phyloP scores from a whole-genome alignment of 2,113 vertebrate genomes.

The Macaca mulatta region DNA sequence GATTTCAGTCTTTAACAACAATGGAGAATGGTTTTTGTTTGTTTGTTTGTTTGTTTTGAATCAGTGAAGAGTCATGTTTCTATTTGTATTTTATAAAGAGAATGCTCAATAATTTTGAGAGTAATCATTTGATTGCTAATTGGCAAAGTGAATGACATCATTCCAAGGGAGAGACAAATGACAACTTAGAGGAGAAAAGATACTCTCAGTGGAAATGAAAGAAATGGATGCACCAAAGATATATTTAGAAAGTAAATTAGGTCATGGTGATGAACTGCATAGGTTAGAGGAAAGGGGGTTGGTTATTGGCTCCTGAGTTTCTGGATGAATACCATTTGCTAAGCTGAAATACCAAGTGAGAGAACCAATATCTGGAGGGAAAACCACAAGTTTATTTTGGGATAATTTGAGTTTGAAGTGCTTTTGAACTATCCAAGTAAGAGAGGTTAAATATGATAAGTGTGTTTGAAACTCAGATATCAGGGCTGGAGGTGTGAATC shows the following conservation, averaged over 20 bases:
- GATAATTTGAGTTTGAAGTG: neutral
- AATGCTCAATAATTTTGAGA: neutral
- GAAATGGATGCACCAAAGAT: neutral
- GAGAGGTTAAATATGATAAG: neutral
- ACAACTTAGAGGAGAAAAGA: neutral
- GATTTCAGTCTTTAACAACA: neutral
- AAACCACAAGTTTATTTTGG: neutral
- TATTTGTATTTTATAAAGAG: constrained; percentile 3
- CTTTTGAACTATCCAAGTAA: neutral
- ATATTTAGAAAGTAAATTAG: neutral
- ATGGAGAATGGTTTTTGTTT: neutral
- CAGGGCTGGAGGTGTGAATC: neutral
- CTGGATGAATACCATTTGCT: neutral
- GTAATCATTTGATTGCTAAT: neutral
- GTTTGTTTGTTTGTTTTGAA: neutral
- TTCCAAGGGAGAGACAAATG: neutral
- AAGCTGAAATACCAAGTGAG: neutral
- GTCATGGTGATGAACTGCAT: too few relatives aligned
- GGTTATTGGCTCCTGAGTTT: neutral
- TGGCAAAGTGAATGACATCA: neutral
- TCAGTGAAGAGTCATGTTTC: neutral
- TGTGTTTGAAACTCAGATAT: neutral
- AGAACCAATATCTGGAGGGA: neutral
- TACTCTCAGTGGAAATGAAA: neutral
- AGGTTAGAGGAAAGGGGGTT: neutral